Conservation (phyloP, 2,797 vertebrate genomes). For the Cetoscarus ocellatus region DNA sequence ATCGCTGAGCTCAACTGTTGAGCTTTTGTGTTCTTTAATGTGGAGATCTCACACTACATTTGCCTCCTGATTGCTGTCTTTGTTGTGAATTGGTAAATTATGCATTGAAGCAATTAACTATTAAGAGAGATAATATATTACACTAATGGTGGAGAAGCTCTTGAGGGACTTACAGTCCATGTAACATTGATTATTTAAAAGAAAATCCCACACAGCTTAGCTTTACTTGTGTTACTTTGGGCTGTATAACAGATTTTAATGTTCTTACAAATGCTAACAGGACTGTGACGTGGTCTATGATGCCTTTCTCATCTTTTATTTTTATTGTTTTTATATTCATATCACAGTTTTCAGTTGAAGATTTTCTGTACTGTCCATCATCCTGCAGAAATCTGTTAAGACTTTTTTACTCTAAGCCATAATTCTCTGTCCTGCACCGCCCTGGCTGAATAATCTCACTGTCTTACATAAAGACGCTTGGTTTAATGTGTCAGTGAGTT, state of each 20-base stretch:
- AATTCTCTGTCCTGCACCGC: conserved; percentile 26
- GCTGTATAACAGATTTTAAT: conserved; percentile 78
- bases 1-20: neutral
- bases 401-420: conserved; percentile 29
- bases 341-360: conserved; percentile 53
- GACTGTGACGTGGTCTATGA: conserved; percentile 61
- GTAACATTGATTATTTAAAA: conserved; percentile 47
- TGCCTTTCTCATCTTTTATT: conserved; percentile 65
- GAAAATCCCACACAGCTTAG: conserved; percentile 40
- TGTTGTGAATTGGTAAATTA: conserved; percentile 52
- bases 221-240: conserved; percentile 71
- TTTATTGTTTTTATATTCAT: conserved; percentile 48
- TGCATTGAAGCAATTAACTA: conserved; percentile 47
- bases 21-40: conserved; percentile 12
- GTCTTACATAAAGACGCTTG: conserved; percentile 2
- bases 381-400: conserved; percentile 26
- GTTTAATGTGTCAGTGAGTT: conserved; percentile 21
- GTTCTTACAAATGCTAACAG: conserved; percentile 70
- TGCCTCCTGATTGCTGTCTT: conserved; percentile 39
- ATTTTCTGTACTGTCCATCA: conserved; percentile 32
- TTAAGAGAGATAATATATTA: conserved; percentile 62
- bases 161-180: conserved; percentile 43
- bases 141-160: conserved; percentile 31
- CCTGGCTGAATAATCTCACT: conserved; percentile 39
- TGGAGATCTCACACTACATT: conserved; percentile 24